These are phyloP conservation scores for Charaxes varanes DNA, from an alignment of 1,140 invertebrate species.

Conservation along the genomic window DNA sequence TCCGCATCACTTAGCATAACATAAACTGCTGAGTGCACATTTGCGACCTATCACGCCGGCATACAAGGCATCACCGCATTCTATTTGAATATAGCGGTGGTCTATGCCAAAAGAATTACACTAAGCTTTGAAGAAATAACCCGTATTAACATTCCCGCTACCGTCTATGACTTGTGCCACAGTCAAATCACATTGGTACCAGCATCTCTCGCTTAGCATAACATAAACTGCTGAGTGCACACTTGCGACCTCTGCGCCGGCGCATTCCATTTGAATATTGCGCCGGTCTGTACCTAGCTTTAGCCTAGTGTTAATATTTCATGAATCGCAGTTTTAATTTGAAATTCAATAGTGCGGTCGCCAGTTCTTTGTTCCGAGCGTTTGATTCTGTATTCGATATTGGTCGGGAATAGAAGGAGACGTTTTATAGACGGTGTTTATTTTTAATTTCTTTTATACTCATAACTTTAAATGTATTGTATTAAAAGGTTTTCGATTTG, in stretches of 20 bases:
- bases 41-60: constrained; percentile 32
- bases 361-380: constrained; percentile 22
- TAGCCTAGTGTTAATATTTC: constrained; percentile 48
- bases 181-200: constrained; percentile 23
- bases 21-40: constrained; percentile 33
- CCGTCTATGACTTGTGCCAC: constrained; percentile 11
- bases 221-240: constrained; percentile 32
- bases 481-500: too few relatives aligned
- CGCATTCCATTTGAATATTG: constrained; percentile 48
- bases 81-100: constrained; percentile 38
- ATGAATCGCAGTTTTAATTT: constrained; percentile 46
- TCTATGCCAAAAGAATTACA: too few relatives aligned
- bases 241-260: constrained; percentile 30
- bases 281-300: constrained; percentile 25
- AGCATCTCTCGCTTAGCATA: constrained; percentile 34
- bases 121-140: too few relatives aligned
- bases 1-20: constrained; percentile 37
- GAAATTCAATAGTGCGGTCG: constrained; percentile 34
- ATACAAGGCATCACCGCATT: constrained; percentile 36
- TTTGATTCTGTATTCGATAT: constrained; percentile 18
- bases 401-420: constrained; percentile 10
- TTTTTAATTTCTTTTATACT: constrained; percentile 9
- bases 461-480: background rate
- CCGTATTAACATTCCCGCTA: too few relatives aligned
- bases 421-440: constrained; percentile 10